A percentile compares a stretch with the other conserved stretches of the same genome.
These are phyloP conservation scores for Zoanthus solanderi DNA, from an alignment of 92 coral and sea anemone genomes.

Conservation along the genomic window DNA sequence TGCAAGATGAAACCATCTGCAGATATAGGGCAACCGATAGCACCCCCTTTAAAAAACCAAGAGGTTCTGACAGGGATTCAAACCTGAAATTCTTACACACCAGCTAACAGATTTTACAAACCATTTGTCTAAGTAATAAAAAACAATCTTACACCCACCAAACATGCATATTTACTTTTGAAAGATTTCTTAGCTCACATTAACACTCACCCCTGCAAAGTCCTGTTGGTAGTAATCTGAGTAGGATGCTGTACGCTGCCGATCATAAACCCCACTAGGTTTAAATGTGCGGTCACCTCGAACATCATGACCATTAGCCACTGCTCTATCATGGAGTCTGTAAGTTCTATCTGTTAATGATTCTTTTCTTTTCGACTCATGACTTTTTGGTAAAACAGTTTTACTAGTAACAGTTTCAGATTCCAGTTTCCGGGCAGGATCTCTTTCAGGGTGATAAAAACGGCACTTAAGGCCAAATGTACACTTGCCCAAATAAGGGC, in stretches of 20 bases:
- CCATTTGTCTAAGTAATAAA: not conserved
- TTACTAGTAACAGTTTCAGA: not conserved
- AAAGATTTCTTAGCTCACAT: not conserved
- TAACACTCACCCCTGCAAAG: conserved; percentile 30
- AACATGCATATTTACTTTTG: not conserved
- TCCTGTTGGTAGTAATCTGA: conserved; percentile 40
- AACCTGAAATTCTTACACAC: no score
- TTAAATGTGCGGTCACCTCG: conserved; percentile 20
- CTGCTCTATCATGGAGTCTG: conserved; percentile 26
- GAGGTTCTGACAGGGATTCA: no score
- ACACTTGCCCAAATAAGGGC: conserved; percentile 92
- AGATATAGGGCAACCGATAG: no score
- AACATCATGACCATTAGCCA: not conserved
- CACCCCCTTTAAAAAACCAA: no score
- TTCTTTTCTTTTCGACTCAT: conserved; percentile 33
- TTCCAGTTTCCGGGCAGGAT: conserved; percentile 63
- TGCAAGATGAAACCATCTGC: no score
- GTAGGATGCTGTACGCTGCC: not conserved
- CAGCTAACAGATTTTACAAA: no score
- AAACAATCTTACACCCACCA: not conserved
- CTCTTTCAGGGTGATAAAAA: conserved; percentile 97
- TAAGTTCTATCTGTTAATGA: conserved; percentile 5
- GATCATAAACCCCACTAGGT: conserved; percentile 16
- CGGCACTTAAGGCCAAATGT: conserved; percentile 94
- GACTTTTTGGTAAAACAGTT: conserved; percentile 2